Conservation (phyloP, 2,797 vertebrate genomes). For the Sparus aurata region DNA sequence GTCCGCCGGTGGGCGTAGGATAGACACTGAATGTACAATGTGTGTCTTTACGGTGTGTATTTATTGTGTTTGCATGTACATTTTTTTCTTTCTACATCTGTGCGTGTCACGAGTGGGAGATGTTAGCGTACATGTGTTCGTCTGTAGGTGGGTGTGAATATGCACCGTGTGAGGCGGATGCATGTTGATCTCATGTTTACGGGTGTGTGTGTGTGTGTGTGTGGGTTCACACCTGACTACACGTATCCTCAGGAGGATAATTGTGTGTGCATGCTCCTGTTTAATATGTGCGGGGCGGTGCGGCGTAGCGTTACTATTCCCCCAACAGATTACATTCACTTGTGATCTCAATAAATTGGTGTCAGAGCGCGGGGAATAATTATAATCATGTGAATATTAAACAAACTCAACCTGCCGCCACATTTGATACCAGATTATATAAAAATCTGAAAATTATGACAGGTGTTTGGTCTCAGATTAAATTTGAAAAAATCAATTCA, state of each 20-base stretch:
- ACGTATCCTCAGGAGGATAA: slow-evolving; percentile 12
- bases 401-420: slow-evolving; percentile 50
- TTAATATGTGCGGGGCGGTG: slow-evolving; percentile 53
- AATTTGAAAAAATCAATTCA: neutral
- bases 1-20: neutral
- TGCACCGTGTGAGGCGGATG: neutral
- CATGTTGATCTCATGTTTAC: neutral
- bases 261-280: slow-evolving; percentile 38
- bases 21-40: neutral
- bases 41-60: slow-evolving; percentile 11
- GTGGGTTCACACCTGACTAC: neutral
- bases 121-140: slow-evolving; percentile 20
- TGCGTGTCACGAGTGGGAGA: neutral
- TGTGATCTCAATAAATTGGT: slow-evolving; percentile 75
- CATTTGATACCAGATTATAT: neutral
- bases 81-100: neutral
- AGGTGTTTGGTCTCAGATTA: neutral
- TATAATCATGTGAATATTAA: slow-evolving; percentile 70
- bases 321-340: slow-evolving; percentile 77
- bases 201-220: neutral
- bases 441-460: slow-evolving; percentile 18
- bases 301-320: slow-evolving; percentile 54
- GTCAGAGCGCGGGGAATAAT: slow-evolving; percentile 68
- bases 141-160: slow-evolving; percentile 21
- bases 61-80: neutral